phyloP scores from a whole-genome alignment of 2,797 vertebrate genomes.

The Leucoraja ocellata region DNA sequence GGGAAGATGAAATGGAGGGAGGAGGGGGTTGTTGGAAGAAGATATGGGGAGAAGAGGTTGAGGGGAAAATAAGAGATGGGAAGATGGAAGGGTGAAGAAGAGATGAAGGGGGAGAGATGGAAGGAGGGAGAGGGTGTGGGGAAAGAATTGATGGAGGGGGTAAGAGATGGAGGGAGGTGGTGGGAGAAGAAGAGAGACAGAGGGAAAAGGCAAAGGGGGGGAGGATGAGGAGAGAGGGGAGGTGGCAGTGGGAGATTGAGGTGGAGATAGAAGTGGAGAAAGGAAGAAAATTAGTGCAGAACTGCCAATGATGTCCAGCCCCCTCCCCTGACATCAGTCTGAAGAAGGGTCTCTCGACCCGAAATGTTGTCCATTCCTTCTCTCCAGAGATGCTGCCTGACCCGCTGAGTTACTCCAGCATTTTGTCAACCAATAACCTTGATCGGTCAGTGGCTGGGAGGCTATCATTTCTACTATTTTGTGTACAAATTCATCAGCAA shows the following conservation, averaged over 20 bases:
- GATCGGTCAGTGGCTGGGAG: not conserved
- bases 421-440: not conserved
- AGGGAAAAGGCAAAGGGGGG: not conserved
- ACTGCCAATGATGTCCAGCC: too few relatives aligned
- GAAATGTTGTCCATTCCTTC: too few relatives aligned
- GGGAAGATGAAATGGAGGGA: too few relatives aligned
- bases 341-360: too few relatives aligned
- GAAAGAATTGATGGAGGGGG: not conserved
- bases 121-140: not conserved
- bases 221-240: not conserved
- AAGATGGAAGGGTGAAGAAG: not conserved
- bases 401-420: too few relatives aligned
- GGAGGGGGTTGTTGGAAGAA: too few relatives aligned
- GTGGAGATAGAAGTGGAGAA: not conserved
- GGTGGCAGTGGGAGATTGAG: not conserved
- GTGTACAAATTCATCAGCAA: not conserved
- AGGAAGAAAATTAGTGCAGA: not conserved
- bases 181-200: not conserved
- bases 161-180: not conserved
- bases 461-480: not conserved
- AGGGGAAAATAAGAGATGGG: too few relatives aligned
- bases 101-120: not conserved
- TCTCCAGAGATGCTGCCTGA: too few relatives aligned
- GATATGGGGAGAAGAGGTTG: too few relatives aligned
- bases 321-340: too few relatives aligned